phyloP scores from a whole-genome alignment of 2,797 vertebrate genomes.

The Cirrhinus mrigala region DNA sequence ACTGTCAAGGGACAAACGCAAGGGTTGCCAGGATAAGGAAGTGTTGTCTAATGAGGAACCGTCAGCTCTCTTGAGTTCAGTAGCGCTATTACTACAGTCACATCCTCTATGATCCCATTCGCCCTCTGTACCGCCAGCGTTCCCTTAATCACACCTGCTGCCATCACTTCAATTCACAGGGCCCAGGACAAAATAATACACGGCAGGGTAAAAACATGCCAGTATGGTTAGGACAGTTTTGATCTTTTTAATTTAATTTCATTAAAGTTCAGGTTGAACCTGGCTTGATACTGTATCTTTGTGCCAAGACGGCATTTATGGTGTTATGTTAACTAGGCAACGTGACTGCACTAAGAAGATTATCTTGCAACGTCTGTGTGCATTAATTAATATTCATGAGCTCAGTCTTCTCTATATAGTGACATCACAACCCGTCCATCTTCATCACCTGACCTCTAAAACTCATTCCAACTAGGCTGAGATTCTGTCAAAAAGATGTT shows the following conservation, averaged over 20 bases:
- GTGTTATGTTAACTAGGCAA: not conserved
- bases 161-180: not conserved
- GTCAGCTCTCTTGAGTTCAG: slow-evolving; percentile 2
- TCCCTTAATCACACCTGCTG: not conserved
- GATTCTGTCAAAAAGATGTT: not conserved
- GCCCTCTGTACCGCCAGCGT: not conserved
- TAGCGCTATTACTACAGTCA: not conserved
- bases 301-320: not conserved
- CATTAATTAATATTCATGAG: slow-evolving; percentile 3
- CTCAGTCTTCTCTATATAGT: not conserved
- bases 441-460: not conserved
- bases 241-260: not conserved
- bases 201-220: not conserved
- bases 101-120: not conserved
- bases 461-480: not conserved
- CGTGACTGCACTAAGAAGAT: not conserved
- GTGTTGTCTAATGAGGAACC: slow-evolving; percentile 26
- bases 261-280: not conserved
- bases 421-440: not conserved
- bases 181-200: not conserved
- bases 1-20: not conserved
- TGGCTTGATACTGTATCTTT: not conserved
- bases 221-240: not conserved
- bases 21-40: slow-evolving; percentile 18
- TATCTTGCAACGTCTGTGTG: not conserved